Percentiles rank a stretch among this genome's conserved stretches.
Conservation (phyloP, 1,140 invertebrate species). For the Procambarus clarkii region DNA sequence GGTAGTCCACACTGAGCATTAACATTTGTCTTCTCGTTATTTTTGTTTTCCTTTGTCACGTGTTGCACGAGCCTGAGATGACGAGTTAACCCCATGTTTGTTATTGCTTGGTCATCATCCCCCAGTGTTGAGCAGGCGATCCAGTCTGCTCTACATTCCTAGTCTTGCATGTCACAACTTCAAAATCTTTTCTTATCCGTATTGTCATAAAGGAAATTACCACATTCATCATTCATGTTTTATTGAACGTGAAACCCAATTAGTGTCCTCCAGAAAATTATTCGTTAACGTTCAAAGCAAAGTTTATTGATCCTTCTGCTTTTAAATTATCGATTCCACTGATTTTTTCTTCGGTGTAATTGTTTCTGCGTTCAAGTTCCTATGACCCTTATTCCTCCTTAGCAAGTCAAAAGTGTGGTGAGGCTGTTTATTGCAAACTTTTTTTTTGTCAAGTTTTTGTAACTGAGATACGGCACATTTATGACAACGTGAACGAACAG, state of each 20-base stretch:
- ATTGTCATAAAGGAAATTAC: too few species aligned
- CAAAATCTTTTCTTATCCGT: not conserved
- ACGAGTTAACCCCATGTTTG: not conserved
- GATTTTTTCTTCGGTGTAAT: too few species aligned
- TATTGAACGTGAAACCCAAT: too few species aligned
- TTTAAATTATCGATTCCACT: too few species aligned
- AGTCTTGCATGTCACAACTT: not conserved
- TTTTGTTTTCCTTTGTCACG: not conserved
- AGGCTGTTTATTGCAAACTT: not conserved
- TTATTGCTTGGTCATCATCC: not conserved
- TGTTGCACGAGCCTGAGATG: not conserved
- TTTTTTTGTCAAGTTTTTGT: not conserved
- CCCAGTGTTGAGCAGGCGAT: not conserved
- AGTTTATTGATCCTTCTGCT: too few species aligned
- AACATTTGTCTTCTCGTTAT: not conserved
- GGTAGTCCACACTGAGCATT: too few species aligned
- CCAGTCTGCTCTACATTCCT: not conserved
- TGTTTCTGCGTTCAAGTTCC: not conserved
- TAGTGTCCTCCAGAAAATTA: too few species aligned
- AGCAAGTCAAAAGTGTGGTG: not conserved
- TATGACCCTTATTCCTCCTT: not conserved
- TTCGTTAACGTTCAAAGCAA: too few species aligned
- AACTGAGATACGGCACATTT: not conserved
- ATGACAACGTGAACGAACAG: not conserved
- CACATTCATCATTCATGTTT: too few species aligned